phyloP scores from a whole-genome alignment of 2,888 invertebrate species.

The Sarcophaga caerulescens region DNA sequence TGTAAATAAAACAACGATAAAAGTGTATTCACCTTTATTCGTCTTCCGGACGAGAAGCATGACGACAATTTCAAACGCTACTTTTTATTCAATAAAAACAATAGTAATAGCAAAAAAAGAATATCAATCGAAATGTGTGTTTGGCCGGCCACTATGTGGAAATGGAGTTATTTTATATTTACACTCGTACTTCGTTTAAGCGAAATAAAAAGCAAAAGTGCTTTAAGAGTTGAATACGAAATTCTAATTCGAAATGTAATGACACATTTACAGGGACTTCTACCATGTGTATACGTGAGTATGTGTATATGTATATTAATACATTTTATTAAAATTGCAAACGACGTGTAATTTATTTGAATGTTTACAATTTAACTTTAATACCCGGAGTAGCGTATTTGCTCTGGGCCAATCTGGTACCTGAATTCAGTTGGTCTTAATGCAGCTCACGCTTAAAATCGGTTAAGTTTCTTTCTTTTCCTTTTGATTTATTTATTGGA shows the following conservation, averaged over 20 bases:
- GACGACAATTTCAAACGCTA: conserved; percentile 52
- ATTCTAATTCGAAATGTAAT: background rate
- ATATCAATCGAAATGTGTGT: background rate
- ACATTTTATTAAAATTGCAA: background rate
- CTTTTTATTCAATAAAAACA: conserved; percentile 18
- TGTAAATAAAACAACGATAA: conserved; percentile 55
- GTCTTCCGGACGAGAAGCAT: conserved; percentile 41
- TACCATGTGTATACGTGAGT: background rate
- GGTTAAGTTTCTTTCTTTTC: conserved; percentile 10
- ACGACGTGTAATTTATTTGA: background rate
- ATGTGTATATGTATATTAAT: too few relatives aligned
- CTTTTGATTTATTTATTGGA: conserved; percentile 54
- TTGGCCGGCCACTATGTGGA: background rate
- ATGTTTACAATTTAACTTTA: background rate
- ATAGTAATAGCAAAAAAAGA: background rate
- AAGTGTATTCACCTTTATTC: conserved; percentile 64
- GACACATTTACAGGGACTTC: background rate
- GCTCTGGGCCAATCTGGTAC: background rate
- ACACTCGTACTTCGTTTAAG: conserved; percentile 10
- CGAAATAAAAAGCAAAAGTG: conserved; percentile 52
- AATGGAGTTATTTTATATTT: conserved; percentile 8
- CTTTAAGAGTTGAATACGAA: background rate
- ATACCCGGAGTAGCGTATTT: conserved; percentile 36
- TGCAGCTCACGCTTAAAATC: conserved; percentile 37
- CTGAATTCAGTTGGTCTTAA: background rate